Evolutionary conservation across 2,888 invertebrate genomes (phyloP).

Genomic region (Drosophila nigritarsus): DNA sequence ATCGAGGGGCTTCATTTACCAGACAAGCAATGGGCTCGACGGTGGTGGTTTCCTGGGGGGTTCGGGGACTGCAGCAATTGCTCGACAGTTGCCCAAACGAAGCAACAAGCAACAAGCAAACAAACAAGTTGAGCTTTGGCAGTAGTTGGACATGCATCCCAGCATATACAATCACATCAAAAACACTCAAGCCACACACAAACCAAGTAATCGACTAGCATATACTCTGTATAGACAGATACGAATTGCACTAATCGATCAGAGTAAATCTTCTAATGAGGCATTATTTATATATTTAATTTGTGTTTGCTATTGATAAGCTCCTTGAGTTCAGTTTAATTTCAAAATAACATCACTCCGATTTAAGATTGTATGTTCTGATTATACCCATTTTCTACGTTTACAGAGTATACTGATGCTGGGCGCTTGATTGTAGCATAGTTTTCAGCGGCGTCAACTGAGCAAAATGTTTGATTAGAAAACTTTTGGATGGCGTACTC

Average conservation of each 20-base stretch:
- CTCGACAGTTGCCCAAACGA: conserved; percentile 33
- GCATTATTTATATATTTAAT: background rate
- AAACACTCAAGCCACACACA: background rate
- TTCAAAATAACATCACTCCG: background rate
- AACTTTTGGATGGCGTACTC: conserved; percentile 48
- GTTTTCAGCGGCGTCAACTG: conserved; percentile 44
- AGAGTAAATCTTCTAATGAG: background rate
- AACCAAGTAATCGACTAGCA: background rate
- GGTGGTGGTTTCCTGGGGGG: background rate
- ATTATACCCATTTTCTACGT: background rate
- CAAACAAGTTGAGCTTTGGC: conserved; percentile 70
- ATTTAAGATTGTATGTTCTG: background rate
- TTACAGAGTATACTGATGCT: background rate
- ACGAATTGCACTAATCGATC: background rate
- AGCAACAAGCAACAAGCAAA: conserved; percentile 72
- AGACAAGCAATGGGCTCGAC: background rate
- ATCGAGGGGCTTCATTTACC: conserved; percentile 73
- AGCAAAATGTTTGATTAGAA: conserved; percentile 75
- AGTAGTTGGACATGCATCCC: conserved; percentile 33
- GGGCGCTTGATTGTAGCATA: conserved; percentile 29
- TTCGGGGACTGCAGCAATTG: background rate
- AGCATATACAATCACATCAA: background rate
- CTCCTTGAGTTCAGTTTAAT: background rate
- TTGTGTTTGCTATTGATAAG: background rate
- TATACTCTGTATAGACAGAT: background rate